These are phyloP conservation scores for Aphelinus atriplicis DNA, from an alignment of 1,140 invertebrate species.

Conservation along the genomic window DNA sequence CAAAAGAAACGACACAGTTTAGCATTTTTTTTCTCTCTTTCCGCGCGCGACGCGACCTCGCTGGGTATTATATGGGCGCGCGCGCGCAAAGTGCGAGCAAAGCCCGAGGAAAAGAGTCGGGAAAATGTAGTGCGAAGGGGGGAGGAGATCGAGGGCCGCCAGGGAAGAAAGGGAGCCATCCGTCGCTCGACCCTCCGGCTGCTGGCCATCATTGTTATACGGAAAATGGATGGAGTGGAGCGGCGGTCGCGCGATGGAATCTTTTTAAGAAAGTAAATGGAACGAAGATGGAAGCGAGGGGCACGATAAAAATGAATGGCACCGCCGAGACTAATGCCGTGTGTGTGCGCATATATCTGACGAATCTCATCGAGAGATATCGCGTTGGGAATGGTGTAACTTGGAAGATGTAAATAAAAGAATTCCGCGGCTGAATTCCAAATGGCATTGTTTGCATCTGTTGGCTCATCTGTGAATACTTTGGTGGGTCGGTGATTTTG, in stretches of 20 bases:
- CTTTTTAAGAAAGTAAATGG: slow-evolving; percentile 50
- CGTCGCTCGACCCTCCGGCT: not conserved
- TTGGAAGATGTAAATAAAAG: no score
- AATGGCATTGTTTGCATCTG: no score
- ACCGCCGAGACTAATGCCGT: slow-evolving; percentile 31
- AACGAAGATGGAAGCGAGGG: slow-evolving; percentile 48
- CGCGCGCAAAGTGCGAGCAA: no score
- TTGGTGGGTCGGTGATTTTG: no score
- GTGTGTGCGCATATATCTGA: not conserved
- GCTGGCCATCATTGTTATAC: slow-evolving; percentile 49
- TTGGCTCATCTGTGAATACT: no score
- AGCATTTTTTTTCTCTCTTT: slow-evolving; percentile 44
- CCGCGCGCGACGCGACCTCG: not conserved
- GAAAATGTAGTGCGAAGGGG: not conserved
- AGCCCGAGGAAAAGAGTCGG: not conserved
- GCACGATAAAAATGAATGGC: slow-evolving; percentile 48
- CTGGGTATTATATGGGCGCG: not conserved
- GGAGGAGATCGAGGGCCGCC: not conserved
- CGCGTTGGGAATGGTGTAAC: no score
- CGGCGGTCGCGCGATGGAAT: slow-evolving; percentile 41
- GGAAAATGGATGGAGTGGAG: slow-evolving; percentile 46
- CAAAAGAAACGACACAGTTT: slow-evolving; percentile 35
- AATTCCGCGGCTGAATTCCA: no score
- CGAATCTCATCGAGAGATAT: slow-evolving; percentile 1
- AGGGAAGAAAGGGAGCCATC: not conserved